Evolutionary conservation across 2,797 vertebrate species (phyloP).

Genomic region (Typhlichthys subterraneus): DNA sequence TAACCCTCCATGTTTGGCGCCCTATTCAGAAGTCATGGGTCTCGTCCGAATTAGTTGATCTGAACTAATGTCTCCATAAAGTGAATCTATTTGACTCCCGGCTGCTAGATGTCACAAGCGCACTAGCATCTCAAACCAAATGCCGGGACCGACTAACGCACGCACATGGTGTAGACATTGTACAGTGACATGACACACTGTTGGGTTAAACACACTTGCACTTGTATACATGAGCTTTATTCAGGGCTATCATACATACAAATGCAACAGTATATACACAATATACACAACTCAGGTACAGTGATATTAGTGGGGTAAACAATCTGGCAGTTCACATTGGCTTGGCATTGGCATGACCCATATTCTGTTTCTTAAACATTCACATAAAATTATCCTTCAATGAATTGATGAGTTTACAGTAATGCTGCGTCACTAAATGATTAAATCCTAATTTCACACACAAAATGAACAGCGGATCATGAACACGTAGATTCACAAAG

Average conservation of each 20-base stretch:
- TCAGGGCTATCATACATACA: slow-evolving; percentile 58
- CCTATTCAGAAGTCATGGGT: too few species aligned
- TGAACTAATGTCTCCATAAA: too few species aligned
- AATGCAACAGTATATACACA: slow-evolving; percentile 67
- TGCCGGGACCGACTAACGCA: too few species aligned
- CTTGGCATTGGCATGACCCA: slow-evolving; percentile 14
- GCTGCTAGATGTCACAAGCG: too few species aligned
- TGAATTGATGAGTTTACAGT: neutral
- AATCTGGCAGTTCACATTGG: slow-evolving; percentile 30
- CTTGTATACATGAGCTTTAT: slow-evolving; percentile 54
- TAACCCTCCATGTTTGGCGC: too few species aligned
- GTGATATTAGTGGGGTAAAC: slow-evolving; percentile 22
- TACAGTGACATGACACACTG: neutral
- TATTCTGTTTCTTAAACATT: slow-evolving; percentile 60
- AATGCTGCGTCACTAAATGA: neutral
- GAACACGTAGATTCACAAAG: too few species aligned
- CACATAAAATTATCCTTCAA: slow-evolving; percentile 1
- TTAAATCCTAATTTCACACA: neutral
- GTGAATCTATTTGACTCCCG: too few species aligned
- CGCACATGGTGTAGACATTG: too few species aligned
- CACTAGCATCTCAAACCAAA: too few species aligned
- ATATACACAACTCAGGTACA: slow-evolving; percentile 59
- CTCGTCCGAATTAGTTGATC: too few species aligned
- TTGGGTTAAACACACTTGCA: neutral
- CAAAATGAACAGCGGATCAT: too few species aligned